A percentile compares a stretch with the other conserved stretches of the same genome.
Evolutionary conservation across 1,140 invertebrate species (phyloP).

Genomic region (Pinna nobilis): DNA sequence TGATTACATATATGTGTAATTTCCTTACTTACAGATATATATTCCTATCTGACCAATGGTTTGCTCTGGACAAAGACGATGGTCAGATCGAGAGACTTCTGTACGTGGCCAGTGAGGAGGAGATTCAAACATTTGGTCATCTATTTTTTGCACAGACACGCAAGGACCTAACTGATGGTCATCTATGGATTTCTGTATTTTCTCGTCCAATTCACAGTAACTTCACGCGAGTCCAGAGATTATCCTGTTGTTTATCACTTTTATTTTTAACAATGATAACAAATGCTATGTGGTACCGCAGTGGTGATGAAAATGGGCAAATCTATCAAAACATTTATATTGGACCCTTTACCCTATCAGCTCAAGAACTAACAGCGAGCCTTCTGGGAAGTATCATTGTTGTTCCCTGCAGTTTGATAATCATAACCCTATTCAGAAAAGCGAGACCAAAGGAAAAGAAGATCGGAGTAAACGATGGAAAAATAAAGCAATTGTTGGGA

Average conservation of each 20-base stretch:
- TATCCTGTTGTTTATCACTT: slow-evolving; percentile 65
- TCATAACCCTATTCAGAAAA: slow-evolving; percentile 75
- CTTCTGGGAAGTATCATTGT: slow-evolving; percentile 70
- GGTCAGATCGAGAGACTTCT: slow-evolving; percentile 61
- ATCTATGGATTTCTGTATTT: slow-evolving; percentile 67
- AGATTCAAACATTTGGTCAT: slow-evolving; percentile 55
- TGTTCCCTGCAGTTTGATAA: slow-evolving; percentile 76
- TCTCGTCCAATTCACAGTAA: slow-evolving; percentile 57
- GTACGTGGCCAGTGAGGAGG: slow-evolving; percentile 51
- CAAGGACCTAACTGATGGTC: slow-evolving; percentile 58
- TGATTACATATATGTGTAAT: too few species aligned
- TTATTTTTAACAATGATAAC: slow-evolving; percentile 70
- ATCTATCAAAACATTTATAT: slow-evolving; percentile 39
- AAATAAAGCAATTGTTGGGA: background rate
- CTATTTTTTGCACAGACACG: slow-evolving; percentile 57
- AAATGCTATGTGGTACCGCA: slow-evolving; percentile 71
- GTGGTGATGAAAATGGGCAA: slow-evolving; percentile 43
- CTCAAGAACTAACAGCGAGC: slow-evolving; percentile 58
- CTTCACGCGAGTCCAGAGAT: slow-evolving; percentile 64
- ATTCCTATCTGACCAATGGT: slow-evolving; percentile 71
- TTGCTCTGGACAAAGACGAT: slow-evolving; percentile 71
- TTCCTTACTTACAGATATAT: slow-evolving; percentile 49
- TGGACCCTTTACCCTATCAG: slow-evolving; percentile 50
- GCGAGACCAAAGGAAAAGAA: too few species aligned
- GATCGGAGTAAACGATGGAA: slow-evolving; percentile 12